Percentiles rank a stretch among this genome's conserved stretches.
phyloP scores from a whole-genome alignment of 2,797 vertebrate genomes.

The Spinus pinus region DNA sequence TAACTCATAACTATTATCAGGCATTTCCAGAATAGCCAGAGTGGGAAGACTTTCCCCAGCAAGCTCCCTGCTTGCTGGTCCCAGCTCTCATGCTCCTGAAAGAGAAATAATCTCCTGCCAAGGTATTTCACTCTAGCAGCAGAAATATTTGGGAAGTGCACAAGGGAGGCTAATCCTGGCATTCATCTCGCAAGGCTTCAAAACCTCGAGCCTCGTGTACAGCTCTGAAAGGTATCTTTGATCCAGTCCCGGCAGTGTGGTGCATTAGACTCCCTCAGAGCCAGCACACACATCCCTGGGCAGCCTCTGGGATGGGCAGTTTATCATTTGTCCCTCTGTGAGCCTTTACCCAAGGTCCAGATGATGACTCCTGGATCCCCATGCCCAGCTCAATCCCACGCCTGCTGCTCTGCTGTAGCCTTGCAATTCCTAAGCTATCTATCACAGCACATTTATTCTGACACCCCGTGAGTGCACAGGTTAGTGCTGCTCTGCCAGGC shows the following conservation, averaged over 20 bases:
- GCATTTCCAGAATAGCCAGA: constrained; percentile 2
- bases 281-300: not conserved
- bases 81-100: not conserved
- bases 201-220: not conserved
- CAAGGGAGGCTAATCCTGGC: not conserved
- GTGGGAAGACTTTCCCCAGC: not conserved
- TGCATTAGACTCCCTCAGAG: not conserved
- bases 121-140: not conserved
- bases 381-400: not conserved
- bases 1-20: not conserved
- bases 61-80: not conserved
- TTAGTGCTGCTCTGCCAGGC: constrained; percentile 31
- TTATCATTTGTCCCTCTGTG: not conserved
- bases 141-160: not conserved
- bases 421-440: not conserved
- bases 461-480: not conserved
- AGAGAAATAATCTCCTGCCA: not conserved
- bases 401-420: constrained; percentile 13
- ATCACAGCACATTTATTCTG: constrained; percentile 12
- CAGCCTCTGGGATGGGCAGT: not conserved
- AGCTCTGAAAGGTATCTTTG: not conserved
- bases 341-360: not conserved
- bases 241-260: not conserved
- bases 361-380: not conserved
- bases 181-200: not conserved